phyloP scores from a whole-genome alignment of 2,888 invertebrate genomes.

The Frankliniella intonsa region DNA sequence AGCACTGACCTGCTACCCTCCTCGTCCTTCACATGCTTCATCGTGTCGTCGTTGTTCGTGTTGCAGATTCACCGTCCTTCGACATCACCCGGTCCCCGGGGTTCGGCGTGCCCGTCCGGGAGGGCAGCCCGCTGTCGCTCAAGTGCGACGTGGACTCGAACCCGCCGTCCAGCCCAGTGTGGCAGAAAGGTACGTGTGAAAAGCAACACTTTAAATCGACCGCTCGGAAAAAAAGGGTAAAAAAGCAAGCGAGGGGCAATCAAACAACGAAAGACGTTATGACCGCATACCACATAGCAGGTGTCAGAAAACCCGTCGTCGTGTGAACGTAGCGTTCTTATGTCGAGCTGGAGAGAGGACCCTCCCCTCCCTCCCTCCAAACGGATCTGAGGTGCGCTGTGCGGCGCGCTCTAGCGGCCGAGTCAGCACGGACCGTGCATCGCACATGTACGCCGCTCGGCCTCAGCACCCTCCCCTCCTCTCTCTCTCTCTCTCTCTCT shows the following conservation, averaged over 20 bases:
- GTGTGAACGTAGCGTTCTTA: too few relatives aligned
- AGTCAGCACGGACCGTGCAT: constrained; percentile 33
- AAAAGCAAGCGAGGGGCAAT: too few relatives aligned
- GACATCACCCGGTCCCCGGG: constrained; percentile 90
- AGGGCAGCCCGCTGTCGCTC: constrained; percentile 82
- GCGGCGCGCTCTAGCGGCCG: background rate
- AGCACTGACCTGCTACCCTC: too few relatives aligned
- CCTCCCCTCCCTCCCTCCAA: background rate
- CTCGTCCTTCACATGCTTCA: too few relatives aligned
- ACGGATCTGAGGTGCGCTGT: too few relatives aligned
- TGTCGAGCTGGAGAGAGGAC: too few relatives aligned
- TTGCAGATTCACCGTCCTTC: constrained; percentile 85
- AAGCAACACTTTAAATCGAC: background rate
- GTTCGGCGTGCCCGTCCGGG: constrained; percentile 81
- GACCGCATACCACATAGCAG: too few relatives aligned
- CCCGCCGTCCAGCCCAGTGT: constrained; percentile 77
- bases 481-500: constrained; percentile 33
- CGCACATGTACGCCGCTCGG: constrained; percentile 42
- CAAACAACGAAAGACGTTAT: too few relatives aligned
- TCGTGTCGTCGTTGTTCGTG: constrained; percentile 36
- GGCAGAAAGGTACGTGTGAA: constrained; percentile 61
- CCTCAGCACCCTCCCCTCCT: constrained; percentile 36
- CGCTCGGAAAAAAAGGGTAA: too few relatives aligned
- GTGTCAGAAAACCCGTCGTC: too few relatives aligned
- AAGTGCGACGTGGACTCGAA: constrained; percentile 93